phyloP scores from a whole-genome alignment of 1,140 invertebrate genomes.

The Adoxophyes honmai region DNA sequence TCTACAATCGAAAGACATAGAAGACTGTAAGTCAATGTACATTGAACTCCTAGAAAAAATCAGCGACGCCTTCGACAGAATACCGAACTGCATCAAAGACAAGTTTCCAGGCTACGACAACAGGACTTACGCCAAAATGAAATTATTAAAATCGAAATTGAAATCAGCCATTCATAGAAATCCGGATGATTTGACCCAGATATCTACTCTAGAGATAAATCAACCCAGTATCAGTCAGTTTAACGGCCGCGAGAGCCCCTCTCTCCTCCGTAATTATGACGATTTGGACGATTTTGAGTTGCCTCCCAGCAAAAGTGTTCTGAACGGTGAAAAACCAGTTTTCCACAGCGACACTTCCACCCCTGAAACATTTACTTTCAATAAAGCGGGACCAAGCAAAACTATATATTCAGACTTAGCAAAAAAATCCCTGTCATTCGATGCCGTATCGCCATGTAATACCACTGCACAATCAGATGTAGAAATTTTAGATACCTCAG shows the following conservation, averaged over 20 bases:
- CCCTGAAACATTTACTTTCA: slow-evolving; percentile 30
- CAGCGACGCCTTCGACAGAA: slow-evolving; percentile 61
- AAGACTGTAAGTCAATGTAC: slow-evolving; percentile 62
- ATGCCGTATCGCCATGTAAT: slow-evolving; percentile 39
- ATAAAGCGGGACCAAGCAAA: slow-evolving; percentile 31
- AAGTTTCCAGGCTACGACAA: slow-evolving; percentile 64
- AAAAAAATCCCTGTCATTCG: slow-evolving; percentile 47
- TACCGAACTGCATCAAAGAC: slow-evolving; percentile 61
- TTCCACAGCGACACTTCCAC: slow-evolving; percentile 36
- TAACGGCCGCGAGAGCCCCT: slow-evolving; percentile 26
- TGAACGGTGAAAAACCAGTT: slow-evolving; percentile 16
- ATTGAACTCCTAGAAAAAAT: slow-evolving; percentile 70
- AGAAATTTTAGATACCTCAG: slow-evolving; percentile 27
- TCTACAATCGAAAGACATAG: slow-evolving; percentile 36
- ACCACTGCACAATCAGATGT: slow-evolving; percentile 28
- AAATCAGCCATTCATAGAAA: slow-evolving; percentile 37
- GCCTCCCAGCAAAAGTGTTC: slow-evolving; percentile 20
- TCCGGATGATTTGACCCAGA: slow-evolving; percentile 10
- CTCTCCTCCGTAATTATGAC: slow-evolving; percentile 24
- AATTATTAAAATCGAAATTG: slow-evolving; percentile 49
- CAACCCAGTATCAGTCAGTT: slow-evolving; percentile 12
- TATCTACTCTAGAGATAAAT: background rate
- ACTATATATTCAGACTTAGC: slow-evolving; percentile 38
- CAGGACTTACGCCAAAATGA: slow-evolving; percentile 55
- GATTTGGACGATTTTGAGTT: slow-evolving; percentile 43